Evolutionary conservation across 2,797 vertebrate genomes (phyloP), one percentile per base, ranked within the genome.

Genomic region (Anguilla pacifica): DNA sequence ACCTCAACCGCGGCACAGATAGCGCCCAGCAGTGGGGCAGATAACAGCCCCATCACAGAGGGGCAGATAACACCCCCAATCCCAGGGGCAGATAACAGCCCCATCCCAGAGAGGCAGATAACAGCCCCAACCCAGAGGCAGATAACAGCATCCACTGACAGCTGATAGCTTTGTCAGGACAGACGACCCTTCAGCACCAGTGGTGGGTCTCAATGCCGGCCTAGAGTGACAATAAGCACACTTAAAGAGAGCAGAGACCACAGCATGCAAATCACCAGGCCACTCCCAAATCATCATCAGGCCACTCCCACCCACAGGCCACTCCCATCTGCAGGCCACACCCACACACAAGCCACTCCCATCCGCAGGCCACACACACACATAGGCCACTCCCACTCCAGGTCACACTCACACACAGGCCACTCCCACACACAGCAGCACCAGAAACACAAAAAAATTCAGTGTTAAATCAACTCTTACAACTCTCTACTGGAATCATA

Each of bases 61-160:
- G 55, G 2, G 72, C 72, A 77, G 72, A 77, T 74, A 74, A 39
- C 72, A 5, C 28, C 64, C 28, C 87, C 88, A 51, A 55, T 1
- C 53, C 7, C 6, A 55, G 53, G 53, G 53, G 53, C 53, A 55
- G 53, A 55, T 55, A 55, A 55, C 53, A 13, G 1, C 35, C 53
- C 53, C 7, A 55, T 51, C 49, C 49, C 79, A 81, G 85, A 17
- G 46, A 0, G 86, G 61, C 67, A 89, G 88, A 92, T 89, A 87
- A 53, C 83, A 86, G 87, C 88, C 61, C 64, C 61, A 64, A 9
- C 31, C 86, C 51, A 74, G 28, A 86, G 86, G 11, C 77, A 83
- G 88, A 90, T 92, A 88, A 49, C 17, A 6, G 72, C 86, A 59
- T 92, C 87, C 64, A 43, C 85, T 57, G 77, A 87, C 74, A 88